Conservation (phyloP, 2,888 invertebrate genomes). For the Danaus chrysippus region DNA sequence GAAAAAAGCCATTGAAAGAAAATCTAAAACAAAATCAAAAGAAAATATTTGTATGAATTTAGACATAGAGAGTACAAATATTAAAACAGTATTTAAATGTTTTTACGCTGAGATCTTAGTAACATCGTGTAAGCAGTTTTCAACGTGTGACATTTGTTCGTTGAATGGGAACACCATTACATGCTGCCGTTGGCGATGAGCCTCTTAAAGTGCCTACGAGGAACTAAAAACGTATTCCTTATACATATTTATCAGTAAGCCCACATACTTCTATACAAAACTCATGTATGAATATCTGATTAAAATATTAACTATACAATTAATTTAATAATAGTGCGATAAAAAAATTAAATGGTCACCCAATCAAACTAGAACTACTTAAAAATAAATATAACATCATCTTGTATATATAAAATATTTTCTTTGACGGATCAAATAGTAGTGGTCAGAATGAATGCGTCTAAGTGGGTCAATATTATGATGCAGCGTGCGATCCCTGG, state of each 20-base stretch:
- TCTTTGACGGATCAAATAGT: neutral
- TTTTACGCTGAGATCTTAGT: no score
- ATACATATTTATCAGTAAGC: neutral
- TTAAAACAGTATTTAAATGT: no score
- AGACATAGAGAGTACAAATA: no score
- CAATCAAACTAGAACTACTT: neutral
- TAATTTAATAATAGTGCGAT: neutral
- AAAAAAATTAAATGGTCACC: no score
- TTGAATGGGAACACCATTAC: constrained; percentile 24
- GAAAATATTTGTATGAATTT: no score
- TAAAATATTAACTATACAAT: neutral
- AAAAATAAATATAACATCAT: neutral
- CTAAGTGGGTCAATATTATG: constrained; percentile 24
- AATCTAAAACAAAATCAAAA: no score
- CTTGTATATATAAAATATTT: neutral
- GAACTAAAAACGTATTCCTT: neutral
- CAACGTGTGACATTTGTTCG: constrained; percentile 25
- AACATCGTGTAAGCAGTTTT: constrained; percentile 13
- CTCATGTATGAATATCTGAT: neutral
- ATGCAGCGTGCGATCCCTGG: constrained; percentile 18
- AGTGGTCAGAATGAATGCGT: constrained; percentile 10
- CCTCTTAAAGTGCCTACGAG: neutral
- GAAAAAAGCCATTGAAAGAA: no score
- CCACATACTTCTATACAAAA: neutral
- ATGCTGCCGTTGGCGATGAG: constrained; percentile 13